Evolutionary conservation across 2,113 vertebrate species (phyloP).

Genomic region (Dicentrarchus labrax): DNA sequence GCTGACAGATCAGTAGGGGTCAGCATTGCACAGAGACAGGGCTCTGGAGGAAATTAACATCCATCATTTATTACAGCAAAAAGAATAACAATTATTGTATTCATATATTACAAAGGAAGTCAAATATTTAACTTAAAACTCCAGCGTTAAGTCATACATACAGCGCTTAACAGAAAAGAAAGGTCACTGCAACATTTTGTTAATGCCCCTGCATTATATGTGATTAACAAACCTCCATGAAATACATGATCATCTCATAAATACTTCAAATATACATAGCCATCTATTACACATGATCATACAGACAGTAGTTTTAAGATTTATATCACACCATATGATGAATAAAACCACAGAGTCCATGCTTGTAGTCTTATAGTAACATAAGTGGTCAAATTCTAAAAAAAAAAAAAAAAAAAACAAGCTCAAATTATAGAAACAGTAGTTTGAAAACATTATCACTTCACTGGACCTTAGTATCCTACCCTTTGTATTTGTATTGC

Average conservation of each 20-base stretch:
- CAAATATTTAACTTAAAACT: constrained; percentile 42
- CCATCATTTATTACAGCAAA: constrained; percentile 69
- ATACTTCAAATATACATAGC: constrained; percentile 17
- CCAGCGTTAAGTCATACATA: constrained; percentile 22
- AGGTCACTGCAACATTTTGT: constrained; percentile 24
- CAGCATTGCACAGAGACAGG: constrained; percentile 35
- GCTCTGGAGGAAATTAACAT: constrained; percentile 1
- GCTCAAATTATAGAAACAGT: neutral
- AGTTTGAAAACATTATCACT: constrained; percentile 7
- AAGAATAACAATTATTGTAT: constrained; percentile 47
- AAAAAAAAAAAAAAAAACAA: constrained; percentile 4
- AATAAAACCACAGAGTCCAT: constrained; percentile 47
- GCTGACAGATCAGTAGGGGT: constrained; percentile 3
- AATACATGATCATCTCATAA: constrained; percentile 4
- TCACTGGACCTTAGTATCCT: neutral
- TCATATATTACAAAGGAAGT: constrained; percentile 55
- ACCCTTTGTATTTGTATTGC: neutral
- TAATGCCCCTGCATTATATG: neutral
- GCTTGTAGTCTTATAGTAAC: constrained; percentile 38
- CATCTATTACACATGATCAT: constrained; percentile 26
- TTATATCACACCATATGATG: constrained; percentile 36
- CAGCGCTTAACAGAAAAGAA: constrained; percentile 33
- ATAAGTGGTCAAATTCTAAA: neutral
- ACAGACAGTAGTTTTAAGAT: constrained; percentile 30
- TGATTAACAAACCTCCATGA: constrained; percentile 34